Percentiles rank a stretch among this genome's conserved stretches.
Conservation (phyloP, 2,797 vertebrate species). For the Bufotes viridis region DNA sequence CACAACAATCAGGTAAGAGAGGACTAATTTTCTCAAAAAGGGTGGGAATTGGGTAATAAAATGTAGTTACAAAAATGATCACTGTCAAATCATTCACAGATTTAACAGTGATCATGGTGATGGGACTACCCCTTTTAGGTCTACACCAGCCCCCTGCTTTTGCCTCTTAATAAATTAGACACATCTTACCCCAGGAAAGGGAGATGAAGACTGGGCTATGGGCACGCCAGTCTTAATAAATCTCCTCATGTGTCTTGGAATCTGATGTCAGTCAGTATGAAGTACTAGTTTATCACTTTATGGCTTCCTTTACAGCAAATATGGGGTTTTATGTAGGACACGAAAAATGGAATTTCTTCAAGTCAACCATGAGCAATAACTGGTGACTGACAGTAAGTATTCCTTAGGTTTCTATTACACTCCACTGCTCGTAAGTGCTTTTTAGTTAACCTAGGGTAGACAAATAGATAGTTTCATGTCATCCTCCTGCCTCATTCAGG, state of each 20-base stretch:
- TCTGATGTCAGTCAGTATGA: neutral
- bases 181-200: too few species aligned
- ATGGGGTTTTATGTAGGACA: neutral
- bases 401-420: neutral
- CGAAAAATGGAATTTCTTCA: neutral
- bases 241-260: neutral
- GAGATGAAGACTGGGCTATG: too few species aligned
- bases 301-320: neutral
- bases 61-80: too few species aligned
- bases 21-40: too few species aligned
- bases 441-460: neutral
- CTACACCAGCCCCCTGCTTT: too few species aligned
- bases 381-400: neutral
- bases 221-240: too few species aligned
- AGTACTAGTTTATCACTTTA: neutral
- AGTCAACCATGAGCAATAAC: neutral
- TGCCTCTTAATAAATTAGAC: too few species aligned
- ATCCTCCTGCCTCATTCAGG: neutral
- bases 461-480: neutral
- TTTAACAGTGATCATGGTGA: too few species aligned
- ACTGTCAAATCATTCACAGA: too few species aligned
- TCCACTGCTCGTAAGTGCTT: neutral
- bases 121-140: too few species aligned
- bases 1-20: too few species aligned
- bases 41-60: too few species aligned